These are phyloP conservation scores for Columba guinea DNA, from an alignment of 2,797 vertebrate genomes.

Conservation along the genomic window DNA sequence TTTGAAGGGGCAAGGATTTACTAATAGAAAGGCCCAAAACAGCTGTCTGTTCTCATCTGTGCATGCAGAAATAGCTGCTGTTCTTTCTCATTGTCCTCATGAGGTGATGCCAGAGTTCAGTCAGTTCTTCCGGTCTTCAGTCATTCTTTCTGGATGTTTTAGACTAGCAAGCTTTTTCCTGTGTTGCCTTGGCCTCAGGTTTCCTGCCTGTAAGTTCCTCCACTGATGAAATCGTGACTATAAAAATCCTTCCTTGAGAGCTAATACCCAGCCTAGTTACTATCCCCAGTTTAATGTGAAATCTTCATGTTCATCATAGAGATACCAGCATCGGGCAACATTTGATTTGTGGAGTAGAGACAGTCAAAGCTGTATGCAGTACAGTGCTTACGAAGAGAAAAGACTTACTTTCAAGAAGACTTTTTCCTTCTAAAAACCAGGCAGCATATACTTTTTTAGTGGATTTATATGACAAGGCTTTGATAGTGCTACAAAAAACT, in stretches of 20 bases:
- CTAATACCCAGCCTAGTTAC: background rate
- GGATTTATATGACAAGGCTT: background rate
- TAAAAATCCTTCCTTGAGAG: background rate
- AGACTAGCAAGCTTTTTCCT: background rate
- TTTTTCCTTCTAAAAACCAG: background rate
- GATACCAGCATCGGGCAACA: rapidly evolving
- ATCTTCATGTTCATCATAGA: background rate
- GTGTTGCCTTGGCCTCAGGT: background rate
- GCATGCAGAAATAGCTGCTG: background rate
- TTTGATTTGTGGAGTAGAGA: background rate
- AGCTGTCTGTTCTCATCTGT: background rate
- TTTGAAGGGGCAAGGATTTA: conserved; percentile 13
- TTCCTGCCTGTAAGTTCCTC: background rate
- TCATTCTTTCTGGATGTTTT: background rate
- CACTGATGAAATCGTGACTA: rapidly evolving
- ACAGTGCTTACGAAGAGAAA: background rate
- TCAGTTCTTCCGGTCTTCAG: background rate
- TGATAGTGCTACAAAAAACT: background rate
- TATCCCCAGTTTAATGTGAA: background rate
- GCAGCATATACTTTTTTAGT: background rate
- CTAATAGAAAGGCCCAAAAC: background rate
- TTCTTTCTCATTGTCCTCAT: background rate
- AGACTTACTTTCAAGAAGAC: background rate
- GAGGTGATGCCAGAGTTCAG: background rate
- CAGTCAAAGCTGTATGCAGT: background rate